These are phyloP conservation scores for Peromyscus maniculatus DNA, from an alignment of 2,113 vertebrate species.

Conservation along the genomic window DNA sequence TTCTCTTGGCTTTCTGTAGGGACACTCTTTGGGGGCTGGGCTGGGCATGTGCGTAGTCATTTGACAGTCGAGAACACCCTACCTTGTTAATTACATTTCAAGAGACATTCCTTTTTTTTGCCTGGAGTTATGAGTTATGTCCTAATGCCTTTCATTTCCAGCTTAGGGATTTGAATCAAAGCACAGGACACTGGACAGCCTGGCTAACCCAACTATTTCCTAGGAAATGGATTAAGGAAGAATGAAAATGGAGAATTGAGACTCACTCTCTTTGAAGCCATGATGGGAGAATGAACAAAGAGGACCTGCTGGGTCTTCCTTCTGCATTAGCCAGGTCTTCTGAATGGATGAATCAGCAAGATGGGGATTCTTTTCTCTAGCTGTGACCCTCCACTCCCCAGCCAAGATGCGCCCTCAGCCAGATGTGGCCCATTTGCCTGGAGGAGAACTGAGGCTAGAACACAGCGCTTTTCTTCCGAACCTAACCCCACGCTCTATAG, in stretches of 20 bases:
- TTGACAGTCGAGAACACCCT: background rate
- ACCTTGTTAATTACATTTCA: background rate
- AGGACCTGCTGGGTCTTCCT: background rate
- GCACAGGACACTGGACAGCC: background rate
- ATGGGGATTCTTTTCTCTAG: background rate
- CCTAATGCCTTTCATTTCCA: slow-evolving; percentile 13
- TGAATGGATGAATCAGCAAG: slow-evolving; percentile 30
- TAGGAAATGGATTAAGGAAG: background rate
- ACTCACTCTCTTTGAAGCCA: background rate
- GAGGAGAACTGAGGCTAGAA: background rate
- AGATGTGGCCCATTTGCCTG: background rate
- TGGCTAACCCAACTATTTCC: background rate
- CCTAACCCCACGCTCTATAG: background rate
- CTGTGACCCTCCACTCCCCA: background rate
- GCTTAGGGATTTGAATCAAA: slow-evolving; percentile 41
- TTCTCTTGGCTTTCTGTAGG: slow-evolving; percentile 51
- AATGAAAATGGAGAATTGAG: background rate
- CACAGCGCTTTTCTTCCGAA: background rate
- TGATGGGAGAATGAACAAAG: background rate
- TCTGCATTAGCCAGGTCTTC: background rate
- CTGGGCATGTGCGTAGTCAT: background rate
- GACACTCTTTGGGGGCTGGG: background rate
- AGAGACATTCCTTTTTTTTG: slow-evolving; percentile 50
- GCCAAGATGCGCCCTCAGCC: background rate
- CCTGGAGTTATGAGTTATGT: slow-evolving; percentile 33